Percentiles rank a stretch among this genome's conserved stretches.
Conservation (phyloP, 2,797 vertebrate species). For the Chiloscyllium punctatum region DNA sequence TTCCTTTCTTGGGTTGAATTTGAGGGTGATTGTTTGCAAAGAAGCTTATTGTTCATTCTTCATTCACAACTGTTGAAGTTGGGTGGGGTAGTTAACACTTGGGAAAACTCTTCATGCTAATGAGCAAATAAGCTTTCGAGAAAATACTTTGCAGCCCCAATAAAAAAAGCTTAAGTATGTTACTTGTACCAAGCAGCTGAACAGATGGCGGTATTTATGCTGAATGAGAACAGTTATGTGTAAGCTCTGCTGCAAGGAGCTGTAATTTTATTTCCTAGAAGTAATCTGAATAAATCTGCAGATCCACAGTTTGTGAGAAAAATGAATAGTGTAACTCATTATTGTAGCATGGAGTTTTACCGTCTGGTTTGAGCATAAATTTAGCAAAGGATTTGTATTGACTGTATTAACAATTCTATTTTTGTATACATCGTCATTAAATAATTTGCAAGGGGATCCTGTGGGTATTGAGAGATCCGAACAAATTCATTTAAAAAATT, state of each 20-base stretch:
- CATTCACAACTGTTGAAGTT: background rate
- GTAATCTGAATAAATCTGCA: background rate
- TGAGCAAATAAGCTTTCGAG: background rate
- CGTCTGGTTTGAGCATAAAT: background rate
- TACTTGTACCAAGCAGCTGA: background rate
- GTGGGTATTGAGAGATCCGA: background rate
- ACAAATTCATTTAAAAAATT: background rate
- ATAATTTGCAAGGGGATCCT: background rate
- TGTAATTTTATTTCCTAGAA: background rate
- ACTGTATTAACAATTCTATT: too few species aligned
- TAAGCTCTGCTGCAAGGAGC: background rate
- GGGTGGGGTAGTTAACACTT: background rate
- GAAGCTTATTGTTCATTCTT: constrained; percentile 58
- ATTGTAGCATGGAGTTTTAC: background rate
- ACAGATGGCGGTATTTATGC: background rate
- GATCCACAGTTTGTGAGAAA: background rate
- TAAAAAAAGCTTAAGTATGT: background rate
- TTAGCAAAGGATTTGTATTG: background rate
- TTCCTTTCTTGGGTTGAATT: constrained; percentile 75
- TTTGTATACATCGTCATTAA: background rate
- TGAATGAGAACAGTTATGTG: background rate
- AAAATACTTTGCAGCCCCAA: background rate
- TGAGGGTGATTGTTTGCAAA: constrained; percentile 76
- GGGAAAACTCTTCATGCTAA: background rate
- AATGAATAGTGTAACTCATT: too few species aligned